A percentile compares a stretch with the other conserved stretches of the same genome.
These are phyloP conservation scores for Thermophis baileyi DNA, from an alignment of 2,113 vertebrate genomes.

Conservation along the genomic window DNA sequence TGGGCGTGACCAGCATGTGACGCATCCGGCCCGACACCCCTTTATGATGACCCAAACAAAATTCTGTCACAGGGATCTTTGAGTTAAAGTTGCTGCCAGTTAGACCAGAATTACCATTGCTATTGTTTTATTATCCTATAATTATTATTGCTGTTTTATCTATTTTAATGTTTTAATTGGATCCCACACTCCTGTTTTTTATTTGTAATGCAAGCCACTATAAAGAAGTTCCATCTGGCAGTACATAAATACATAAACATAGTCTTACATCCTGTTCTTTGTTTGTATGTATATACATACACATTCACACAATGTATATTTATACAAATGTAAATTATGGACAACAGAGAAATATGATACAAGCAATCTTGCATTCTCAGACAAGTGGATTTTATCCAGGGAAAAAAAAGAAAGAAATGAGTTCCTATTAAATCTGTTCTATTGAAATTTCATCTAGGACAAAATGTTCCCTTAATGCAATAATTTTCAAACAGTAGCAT, in stretches of 20 bases:
- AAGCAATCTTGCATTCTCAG: constrained; percentile 40
- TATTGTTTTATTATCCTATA: not conserved
- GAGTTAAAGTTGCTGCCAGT: not conserved
- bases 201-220: not conserved
- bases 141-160: not conserved
- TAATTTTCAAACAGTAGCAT: constrained; percentile 51
- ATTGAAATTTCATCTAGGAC: constrained; percentile 30
- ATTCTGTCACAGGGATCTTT: not conserved
- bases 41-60: not conserved
- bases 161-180: not conserved
- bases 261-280: not conserved
- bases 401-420: constrained; percentile 32
- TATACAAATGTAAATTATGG: not conserved
- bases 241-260: not conserved
- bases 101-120: not conserved
- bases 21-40: not conserved
- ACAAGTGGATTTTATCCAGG: constrained; percentile 16
- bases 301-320: not conserved
- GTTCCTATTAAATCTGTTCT: constrained; percentile 1
- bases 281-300: not conserved
- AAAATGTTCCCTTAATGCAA: constrained; percentile 27
- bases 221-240: not conserved
- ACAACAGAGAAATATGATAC: constrained; percentile 16
- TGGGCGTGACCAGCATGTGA: too few species aligned
- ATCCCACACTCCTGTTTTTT: not conserved